Conservation (phyloP, 2,113 vertebrate genomes). For the Cheirogaleus medius region DNA sequence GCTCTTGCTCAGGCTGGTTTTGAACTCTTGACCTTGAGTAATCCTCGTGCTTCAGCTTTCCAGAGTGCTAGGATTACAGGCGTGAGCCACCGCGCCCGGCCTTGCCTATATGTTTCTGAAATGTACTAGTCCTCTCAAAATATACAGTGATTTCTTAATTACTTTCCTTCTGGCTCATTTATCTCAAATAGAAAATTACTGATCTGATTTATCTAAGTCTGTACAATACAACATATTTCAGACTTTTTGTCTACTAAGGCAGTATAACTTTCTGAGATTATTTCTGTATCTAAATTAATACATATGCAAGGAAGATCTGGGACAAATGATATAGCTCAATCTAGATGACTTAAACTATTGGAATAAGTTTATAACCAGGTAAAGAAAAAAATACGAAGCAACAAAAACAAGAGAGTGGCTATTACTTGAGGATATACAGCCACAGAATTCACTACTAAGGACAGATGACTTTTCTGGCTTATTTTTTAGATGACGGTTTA, state of each 20-base stretch:
- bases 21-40: no score
- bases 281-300: neutral
- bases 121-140: neutral
- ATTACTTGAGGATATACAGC: neutral
- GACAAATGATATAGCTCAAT: conserved; percentile 15
- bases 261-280: neutral
- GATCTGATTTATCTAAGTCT: neutral
- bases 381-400: neutral
- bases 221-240: neutral
- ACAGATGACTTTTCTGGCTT: neutral
- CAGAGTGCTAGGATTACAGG: no score
- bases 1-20: no score
- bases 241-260: neutral
- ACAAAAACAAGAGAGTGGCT: neutral
- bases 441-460: conserved; percentile 1
- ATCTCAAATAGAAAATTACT: conserved; percentile 11
- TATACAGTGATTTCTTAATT: neutral
- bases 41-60: no score
- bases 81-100: no score
- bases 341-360: neutral
- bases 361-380: neutral
- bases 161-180: neutral
- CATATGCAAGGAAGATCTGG: neutral
- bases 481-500: conserved; percentile 14
- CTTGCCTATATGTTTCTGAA: conserved; percentile 30